Evolutionary conservation across 1,140 invertebrate genomes (phyloP).

Genomic region (Amyelois transitella): DNA sequence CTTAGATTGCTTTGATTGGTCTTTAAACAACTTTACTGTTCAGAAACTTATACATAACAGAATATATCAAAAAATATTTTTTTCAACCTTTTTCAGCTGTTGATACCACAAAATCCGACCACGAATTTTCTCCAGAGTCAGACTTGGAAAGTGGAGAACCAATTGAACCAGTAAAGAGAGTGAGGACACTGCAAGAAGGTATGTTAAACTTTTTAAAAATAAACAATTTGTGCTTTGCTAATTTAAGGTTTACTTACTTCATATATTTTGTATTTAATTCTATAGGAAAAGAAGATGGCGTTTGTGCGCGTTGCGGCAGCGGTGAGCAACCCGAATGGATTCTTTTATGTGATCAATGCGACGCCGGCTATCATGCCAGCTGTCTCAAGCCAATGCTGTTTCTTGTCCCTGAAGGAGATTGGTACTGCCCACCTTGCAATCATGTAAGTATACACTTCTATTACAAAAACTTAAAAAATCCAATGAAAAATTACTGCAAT

Average conservation of each 20-base stretch:
- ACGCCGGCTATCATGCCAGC: constrained; percentile 95
- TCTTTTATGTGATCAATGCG: constrained; percentile 94
- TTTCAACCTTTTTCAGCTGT: constrained; percentile 38
- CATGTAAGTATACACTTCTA: constrained; percentile 81
- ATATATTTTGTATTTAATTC: background rate
- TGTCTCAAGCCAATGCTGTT: constrained; percentile 93
- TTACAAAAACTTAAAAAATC: too few relatives aligned
- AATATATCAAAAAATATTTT: too few relatives aligned
- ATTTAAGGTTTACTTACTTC: background rate
- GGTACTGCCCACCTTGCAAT: constrained; percentile 97
- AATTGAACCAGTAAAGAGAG: constrained; percentile 78
- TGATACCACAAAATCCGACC: constrained; percentile 82
- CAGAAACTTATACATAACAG: too few relatives aligned
- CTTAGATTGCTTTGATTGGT: too few relatives aligned
- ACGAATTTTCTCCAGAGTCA: constrained; percentile 90
- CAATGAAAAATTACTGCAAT: too few relatives aligned
- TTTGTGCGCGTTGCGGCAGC: constrained; percentile 91
- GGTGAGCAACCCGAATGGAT: constrained; percentile 97
- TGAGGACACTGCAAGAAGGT: constrained; percentile 80
- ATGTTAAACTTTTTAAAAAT: constrained; percentile 16
- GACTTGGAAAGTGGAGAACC: constrained; percentile 78
- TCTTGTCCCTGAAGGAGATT: constrained; percentile 96
- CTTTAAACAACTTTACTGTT: too few relatives aligned
- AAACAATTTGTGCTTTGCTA: too few relatives aligned
- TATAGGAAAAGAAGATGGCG: constrained; percentile 57